Evolutionary conservation across 2,113 vertebrate genomes (phyloP).

Genomic region (Albula goreensis): DNA sequence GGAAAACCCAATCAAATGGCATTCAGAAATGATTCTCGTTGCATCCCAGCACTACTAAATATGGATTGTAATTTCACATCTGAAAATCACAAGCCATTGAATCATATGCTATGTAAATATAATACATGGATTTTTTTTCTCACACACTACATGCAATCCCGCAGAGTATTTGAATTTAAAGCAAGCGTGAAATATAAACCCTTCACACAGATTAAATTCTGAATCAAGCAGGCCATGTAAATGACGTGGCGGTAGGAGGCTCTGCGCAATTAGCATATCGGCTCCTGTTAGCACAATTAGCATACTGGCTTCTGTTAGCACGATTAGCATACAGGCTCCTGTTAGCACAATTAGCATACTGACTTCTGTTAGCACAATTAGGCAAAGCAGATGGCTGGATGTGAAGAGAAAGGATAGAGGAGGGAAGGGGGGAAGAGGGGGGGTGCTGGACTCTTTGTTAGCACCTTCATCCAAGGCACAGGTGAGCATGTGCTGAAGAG

Average conservation of each 20-base stretch:
- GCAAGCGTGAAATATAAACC: conserved; percentile 79
- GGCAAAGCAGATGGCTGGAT: conserved; percentile 71
- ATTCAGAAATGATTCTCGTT: not conserved
- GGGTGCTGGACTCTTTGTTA: conserved; percentile 63
- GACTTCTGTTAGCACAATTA: conserved; percentile 62
- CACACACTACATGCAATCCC: conserved; percentile 63
- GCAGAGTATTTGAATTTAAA: conserved; percentile 75
- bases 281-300: conserved; percentile 61
- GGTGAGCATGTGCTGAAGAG: conserved; percentile 27
- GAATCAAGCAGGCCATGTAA: conserved; percentile 80
- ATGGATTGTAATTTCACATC: conserved; percentile 11
- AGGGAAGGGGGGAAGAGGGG: conserved; percentile 34
- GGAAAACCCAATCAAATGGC: not conserved
- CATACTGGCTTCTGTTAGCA: not conserved
- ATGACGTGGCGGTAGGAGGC: conserved; percentile 73
- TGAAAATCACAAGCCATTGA: not conserved
- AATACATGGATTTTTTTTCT: conserved; percentile 45
- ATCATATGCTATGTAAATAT: conserved; percentile 37
- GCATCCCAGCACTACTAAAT: conserved; percentile 2
- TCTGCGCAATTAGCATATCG: conserved; percentile 73
- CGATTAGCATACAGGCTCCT: conserved; percentile 1
- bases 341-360: not conserved
- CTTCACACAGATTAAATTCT: conserved; percentile 78
- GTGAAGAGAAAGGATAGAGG: conserved; percentile 57
- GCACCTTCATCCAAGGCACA: conserved; percentile 64